Conservation (phyloP, 2,888 invertebrate genomes). For the Mayetiola destructor region DNA sequence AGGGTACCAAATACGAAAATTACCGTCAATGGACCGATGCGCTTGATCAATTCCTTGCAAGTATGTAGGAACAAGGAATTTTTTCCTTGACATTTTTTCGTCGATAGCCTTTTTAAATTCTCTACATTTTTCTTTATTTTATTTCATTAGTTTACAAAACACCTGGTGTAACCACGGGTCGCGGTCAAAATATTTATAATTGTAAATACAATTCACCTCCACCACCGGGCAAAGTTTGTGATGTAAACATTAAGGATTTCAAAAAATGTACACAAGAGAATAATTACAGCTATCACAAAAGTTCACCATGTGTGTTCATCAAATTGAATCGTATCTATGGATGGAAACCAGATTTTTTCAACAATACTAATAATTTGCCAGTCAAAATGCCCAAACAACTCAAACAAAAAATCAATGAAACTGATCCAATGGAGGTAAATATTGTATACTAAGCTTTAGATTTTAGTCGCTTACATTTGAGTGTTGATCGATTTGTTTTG, state of each 20-base stretch:
- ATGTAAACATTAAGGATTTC: slow-evolving; percentile 70
- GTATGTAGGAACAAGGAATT: slow-evolving; percentile 37
- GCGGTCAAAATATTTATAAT: slow-evolving; percentile 59
- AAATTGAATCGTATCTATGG: slow-evolving; percentile 92
- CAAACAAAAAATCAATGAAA: slow-evolving; percentile 47
- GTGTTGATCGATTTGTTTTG: slow-evolving; percentile 16
- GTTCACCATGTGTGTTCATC: slow-evolving; percentile 85
- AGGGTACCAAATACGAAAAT: slow-evolving; percentile 60
- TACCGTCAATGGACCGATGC: slow-evolving; percentile 66
- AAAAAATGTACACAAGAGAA: slow-evolving; percentile 69
- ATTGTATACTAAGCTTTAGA: not conserved
- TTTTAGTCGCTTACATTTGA: not conserved
- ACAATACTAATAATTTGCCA: slow-evolving; percentile 54
- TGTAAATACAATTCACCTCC: slow-evolving; percentile 60
- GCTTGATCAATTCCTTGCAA: slow-evolving; percentile 58
- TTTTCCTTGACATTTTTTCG: not conserved
- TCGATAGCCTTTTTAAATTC: not conserved
- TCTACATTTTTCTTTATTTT: not conserved
- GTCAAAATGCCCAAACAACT: slow-evolving; percentile 57
- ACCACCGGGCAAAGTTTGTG: slow-evolving; percentile 64
- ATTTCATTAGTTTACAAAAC: slow-evolving; percentile 52
- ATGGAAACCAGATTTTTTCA: slow-evolving; percentile 75
- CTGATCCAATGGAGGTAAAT: slow-evolving; percentile 33
- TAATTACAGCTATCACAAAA: slow-evolving; percentile 77
- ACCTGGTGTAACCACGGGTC: slow-evolving; percentile 54